phyloP scores from a whole-genome alignment of 1,140 invertebrate species.

The Brachionus sp. region DNA sequence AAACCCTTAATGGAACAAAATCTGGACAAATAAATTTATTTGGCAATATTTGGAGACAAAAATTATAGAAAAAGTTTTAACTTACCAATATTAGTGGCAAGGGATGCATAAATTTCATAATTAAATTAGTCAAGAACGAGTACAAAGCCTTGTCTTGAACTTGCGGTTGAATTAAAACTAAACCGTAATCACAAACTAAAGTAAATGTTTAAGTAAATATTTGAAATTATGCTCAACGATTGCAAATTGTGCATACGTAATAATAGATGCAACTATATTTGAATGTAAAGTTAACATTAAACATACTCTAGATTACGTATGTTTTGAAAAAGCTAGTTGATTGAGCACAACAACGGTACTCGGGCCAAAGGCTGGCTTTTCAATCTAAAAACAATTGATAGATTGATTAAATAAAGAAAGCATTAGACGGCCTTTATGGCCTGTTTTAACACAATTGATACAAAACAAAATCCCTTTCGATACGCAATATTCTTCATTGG shows the following conservation, averaged over 20 bases:
- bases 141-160: not conserved
- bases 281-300: not conserved
- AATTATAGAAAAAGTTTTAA: not conserved
- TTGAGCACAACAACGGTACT: not conserved
- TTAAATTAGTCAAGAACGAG: constrained; percentile 5
- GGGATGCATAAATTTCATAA: constrained; percentile 3
- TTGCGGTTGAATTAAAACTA: not conserved
- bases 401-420: not conserved
- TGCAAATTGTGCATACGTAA: not conserved
- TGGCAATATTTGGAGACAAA: not conserved
- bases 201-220: not conserved
- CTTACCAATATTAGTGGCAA: constrained; percentile 3
- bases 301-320: not conserved
- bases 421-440: no score
- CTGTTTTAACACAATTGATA: not conserved
- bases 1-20: no score
- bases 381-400: not conserved
- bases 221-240: not conserved
- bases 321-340: not conserved
- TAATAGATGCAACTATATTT: not conserved
- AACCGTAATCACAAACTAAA: not conserved
- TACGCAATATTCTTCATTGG: not conserved
- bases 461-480: not conserved
- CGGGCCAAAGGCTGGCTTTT: not conserved
- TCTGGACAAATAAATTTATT: no score